Conservation (phyloP, 1,140 invertebrate genomes). For the Harlomillsia oculata region DNA sequence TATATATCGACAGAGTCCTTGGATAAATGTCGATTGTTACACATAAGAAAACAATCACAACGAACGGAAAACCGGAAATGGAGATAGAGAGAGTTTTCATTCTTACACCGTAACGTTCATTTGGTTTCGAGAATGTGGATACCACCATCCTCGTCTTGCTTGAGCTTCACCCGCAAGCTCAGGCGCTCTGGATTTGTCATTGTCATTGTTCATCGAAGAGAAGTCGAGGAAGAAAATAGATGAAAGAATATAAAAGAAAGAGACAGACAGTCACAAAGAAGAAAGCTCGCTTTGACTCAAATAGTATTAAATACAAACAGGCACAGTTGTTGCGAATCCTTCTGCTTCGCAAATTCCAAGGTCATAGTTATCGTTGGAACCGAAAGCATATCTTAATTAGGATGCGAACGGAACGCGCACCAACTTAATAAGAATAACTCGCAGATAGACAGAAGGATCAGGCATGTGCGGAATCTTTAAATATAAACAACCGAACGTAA, state of each 20-base stretch:
- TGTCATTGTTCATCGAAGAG: slow-evolving; percentile 2
- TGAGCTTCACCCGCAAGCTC: slow-evolving; percentile 26
- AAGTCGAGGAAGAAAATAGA: slow-evolving; percentile 18
- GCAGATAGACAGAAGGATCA: too few species aligned
- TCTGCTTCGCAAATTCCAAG: too few species aligned
- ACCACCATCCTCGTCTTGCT: slow-evolving; percentile 19
- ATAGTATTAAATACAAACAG: too few species aligned
- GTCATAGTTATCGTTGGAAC: too few species aligned
- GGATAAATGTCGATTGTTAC: too few species aligned
- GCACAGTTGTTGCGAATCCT: too few species aligned
- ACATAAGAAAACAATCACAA: slow-evolving; percentile 5
- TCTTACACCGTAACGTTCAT: slow-evolving; percentile 18
- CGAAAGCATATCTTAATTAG: too few species aligned
- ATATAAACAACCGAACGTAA: too few species aligned
- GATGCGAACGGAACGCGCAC: too few species aligned
- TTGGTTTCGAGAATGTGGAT: slow-evolving; percentile 29
- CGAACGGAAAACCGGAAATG: slow-evolving; percentile 4
- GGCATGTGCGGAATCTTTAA: too few species aligned
- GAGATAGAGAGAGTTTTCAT: not conserved
- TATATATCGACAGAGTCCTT: too few species aligned
- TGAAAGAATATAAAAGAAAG: slow-evolving; percentile 19
- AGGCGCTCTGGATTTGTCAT: slow-evolving; percentile 20
- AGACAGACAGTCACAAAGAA: slow-evolving; percentile 12
- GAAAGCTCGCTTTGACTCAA: slow-evolving; percentile 1
- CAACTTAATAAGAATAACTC: too few species aligned